Base-by-base conservation (phyloP, 2,888 invertebrate genomes). In the Euproctis similis region DNA sequence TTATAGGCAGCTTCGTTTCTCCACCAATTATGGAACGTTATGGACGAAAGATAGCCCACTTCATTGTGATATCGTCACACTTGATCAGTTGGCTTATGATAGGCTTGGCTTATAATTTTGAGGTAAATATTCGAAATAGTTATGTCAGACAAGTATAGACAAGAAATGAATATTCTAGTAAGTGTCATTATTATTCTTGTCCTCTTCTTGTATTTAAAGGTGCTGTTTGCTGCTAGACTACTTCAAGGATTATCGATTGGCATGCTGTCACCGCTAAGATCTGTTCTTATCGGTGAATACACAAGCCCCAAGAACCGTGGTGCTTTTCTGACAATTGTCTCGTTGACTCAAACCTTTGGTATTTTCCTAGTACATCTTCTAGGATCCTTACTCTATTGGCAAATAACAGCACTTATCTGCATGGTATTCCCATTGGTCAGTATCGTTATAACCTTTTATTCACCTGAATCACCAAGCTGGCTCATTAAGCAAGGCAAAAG, bases 391-490 rank as follows among this genome's bases (percentile, higher is more conserved):
- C 46, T 87, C 0, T 58, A 70, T 23, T 89, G 89, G 89, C 71
- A 85, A 46, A 56, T 59, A 3, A 80, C 86, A 2, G 86, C 87
- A 1, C 48, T 86, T 2, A 53, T 87, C 4, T 82, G 80, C 29
- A 61, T 72, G 0, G 42, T 64, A 14, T 60, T 86, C 2, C 77
- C 85, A 1, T 54, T 85, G 5, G 42, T 70, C 2, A 76, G 86
- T n/a, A 57, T 88, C 2, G 21, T 66, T 1, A 67, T 75, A 57
- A 58, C 58, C 0, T 47, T 68, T 6, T 71, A 61, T 20, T 53
- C 58, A 0, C 89, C 88, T 0, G 91, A 91, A 60, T 87, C 89
- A 3, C 90, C 90, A 0, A 80, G 81, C 29, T 91, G 88, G 88
- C 53, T 91, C 7, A 74, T 87, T 1, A 69, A 84, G 2, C 86